Evolutionary conservation across 2,888 invertebrate genomes (phyloP).

Genomic region (Caenorhabditis sp.): DNA sequence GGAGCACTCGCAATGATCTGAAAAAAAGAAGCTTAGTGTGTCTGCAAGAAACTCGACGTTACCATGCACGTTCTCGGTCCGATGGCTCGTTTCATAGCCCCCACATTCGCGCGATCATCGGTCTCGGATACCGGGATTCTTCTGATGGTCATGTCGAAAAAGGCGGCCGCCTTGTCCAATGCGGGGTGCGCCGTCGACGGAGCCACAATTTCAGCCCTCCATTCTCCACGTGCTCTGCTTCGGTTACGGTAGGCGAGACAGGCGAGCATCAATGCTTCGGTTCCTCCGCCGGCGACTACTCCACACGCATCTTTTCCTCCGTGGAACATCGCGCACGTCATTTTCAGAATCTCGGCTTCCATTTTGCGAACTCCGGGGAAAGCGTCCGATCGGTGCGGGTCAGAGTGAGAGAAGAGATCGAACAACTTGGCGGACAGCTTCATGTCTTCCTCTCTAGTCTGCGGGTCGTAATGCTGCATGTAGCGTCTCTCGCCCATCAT

Average conservation of each 20-base stretch:
- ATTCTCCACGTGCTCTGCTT: constrained; percentile 86
- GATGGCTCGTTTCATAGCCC: constrained; percentile 57
- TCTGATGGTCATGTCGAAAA: constrained; percentile 86
- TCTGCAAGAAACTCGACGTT: not conserved
- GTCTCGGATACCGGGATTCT: constrained; percentile 47
- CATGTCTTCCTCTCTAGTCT: constrained; percentile 53
- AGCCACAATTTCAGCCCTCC: constrained; percentile 86
- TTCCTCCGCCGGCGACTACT: constrained; percentile 92
- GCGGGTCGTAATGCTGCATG: constrained; percentile 62
- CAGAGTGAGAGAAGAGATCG: constrained; percentile 90
- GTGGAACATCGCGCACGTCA: constrained; percentile 85
- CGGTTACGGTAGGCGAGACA: constrained; percentile 90
- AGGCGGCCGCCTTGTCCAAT: constrained; percentile 82
- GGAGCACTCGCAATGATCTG: constrained; percentile 96
- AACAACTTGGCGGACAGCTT: constrained; percentile 81
- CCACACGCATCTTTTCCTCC: constrained; percentile 87
- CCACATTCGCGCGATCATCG: constrained; percentile 55
- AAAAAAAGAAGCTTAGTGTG: not conserved
- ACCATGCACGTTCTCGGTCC: constrained; percentile 61
- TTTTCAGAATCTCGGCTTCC: constrained; percentile 72
- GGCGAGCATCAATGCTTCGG: constrained; percentile 96
- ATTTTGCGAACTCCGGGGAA: constrained; percentile 86
- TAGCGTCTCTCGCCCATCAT: constrained; percentile 59
- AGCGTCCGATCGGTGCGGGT: constrained; percentile 95
- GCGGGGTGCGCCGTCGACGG: constrained; percentile 64